Conservation (phyloP, 2,888 invertebrate genomes). For the Mactromeris polynyma region DNA sequence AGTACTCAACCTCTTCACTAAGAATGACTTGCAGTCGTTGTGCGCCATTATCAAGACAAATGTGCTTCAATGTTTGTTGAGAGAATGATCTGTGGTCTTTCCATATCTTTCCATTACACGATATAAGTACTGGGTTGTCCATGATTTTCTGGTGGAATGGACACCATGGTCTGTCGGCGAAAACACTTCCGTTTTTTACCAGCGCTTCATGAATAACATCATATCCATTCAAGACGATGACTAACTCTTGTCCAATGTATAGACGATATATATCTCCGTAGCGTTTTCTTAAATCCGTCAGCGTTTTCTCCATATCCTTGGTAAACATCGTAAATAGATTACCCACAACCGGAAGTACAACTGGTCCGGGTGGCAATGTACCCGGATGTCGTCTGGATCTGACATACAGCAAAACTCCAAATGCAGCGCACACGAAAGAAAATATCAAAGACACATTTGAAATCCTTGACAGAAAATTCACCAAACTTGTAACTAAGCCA, state of each 20-base stretch:
- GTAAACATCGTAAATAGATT: conserved; percentile 24
- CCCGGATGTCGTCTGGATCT: neutral
- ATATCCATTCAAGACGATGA: conserved; percentile 43
- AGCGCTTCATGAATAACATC: conserved; percentile 45
- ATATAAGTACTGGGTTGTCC: conserved; percentile 19
- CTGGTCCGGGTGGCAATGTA: conserved; percentile 39
- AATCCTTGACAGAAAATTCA: neutral
- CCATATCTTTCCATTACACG: conserved; percentile 31
- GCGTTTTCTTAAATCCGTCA: conserved; percentile 11
- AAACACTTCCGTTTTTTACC: conserved; percentile 19
- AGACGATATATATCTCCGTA: conserved; percentile 46
- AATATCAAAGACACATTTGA: neutral
- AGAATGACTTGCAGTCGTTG: conserved; percentile 27
- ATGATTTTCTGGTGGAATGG: conserved; percentile 17
- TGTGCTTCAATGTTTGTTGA: conserved; percentile 32
- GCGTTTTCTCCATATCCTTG: neutral
- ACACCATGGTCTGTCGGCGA: conserved; percentile 35
- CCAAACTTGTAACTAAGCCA: neutral
- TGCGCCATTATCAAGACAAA: conserved; percentile 22
- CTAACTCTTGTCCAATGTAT: conserved; percentile 41
- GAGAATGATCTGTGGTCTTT: conserved; percentile 40
- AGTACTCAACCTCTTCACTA: conserved; percentile 16
- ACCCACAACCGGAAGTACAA: conserved; percentile 34
- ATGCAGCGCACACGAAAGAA: neutral
- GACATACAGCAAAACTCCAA: neutral